Percentiles rank a stretch among this genome's conserved stretches.
Conservation (phyloP, 1,140 invertebrate species). For the Marisa cornuarietis region DNA sequence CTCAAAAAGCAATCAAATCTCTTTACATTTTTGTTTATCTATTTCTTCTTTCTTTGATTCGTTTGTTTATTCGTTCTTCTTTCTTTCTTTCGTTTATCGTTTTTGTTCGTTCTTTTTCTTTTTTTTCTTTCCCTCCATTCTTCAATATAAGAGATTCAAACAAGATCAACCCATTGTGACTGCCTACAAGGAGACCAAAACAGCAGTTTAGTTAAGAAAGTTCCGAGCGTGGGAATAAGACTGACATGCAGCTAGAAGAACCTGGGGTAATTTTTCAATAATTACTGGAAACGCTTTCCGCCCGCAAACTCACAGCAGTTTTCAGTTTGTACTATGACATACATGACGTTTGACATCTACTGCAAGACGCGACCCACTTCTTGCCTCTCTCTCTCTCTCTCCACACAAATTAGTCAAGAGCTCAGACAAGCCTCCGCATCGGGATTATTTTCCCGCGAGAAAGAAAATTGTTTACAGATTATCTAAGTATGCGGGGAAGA, state of each 20-base stretch:
- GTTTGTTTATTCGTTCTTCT: background rate
- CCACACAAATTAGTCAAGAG: too few relatives aligned
- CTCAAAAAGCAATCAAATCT: background rate
- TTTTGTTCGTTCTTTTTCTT: background rate
- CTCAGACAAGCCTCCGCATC: too few relatives aligned
- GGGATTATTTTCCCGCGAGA: too few relatives aligned
- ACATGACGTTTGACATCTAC: too few relatives aligned
- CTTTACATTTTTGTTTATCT: background rate
- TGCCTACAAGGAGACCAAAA: background rate
- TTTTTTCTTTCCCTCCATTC: background rate
- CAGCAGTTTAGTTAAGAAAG: background rate
- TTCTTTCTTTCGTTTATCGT: background rate
- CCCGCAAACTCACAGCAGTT: too few relatives aligned
- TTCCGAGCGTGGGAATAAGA: background rate
- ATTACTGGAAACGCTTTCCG: too few relatives aligned
- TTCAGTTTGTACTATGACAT: too few relatives aligned
- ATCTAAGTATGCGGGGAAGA: too few relatives aligned
- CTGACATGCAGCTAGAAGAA: background rate
- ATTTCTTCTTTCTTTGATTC: background rate
- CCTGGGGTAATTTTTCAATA: background rate
- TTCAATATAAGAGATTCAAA: background rate
- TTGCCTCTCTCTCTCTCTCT: too few relatives aligned
- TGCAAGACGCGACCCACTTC: too few relatives aligned
- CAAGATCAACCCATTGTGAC: background rate
- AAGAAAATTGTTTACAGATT: too few relatives aligned